phyloP scores from a whole-genome alignment of 1,140 invertebrate genomes.

The Drosophila bipectinata region DNA sequence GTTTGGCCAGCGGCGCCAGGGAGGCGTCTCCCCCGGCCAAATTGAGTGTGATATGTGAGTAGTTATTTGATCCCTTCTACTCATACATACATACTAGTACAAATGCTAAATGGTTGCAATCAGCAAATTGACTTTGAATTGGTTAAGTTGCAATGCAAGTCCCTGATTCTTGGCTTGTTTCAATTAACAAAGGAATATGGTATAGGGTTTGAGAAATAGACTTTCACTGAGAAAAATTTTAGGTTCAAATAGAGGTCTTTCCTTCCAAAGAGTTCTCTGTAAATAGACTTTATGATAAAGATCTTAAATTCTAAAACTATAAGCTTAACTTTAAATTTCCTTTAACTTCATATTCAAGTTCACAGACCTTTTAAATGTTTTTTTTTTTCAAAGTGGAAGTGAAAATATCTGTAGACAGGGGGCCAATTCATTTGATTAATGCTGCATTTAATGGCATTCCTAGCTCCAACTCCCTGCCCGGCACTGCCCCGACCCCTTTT shows the following conservation, averaged over 20 bases:
- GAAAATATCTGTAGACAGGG: constrained; percentile 8
- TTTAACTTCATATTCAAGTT: not conserved
- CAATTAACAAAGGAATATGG: constrained; percentile 37
- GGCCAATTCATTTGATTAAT: constrained; percentile 63
- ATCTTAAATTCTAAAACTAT: no score
- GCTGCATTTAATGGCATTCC: constrained; percentile 45
- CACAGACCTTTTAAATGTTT: not conserved
- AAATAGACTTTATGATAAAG: no score
- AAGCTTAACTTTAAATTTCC: no score
- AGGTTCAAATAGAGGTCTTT: no score
- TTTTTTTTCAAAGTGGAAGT: constrained; percentile 21
- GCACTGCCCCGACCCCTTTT: constrained; percentile 3
- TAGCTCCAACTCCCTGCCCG: not conserved
- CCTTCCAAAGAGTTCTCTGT: no score
- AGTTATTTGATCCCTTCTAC: constrained; percentile 21
- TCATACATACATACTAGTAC: no score
- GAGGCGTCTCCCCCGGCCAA: constrained; percentile 78
- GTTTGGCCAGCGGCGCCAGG: constrained; percentile 74
- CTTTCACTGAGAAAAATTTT: not conserved
- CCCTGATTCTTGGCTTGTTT: constrained; percentile 18
- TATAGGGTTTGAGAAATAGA: not conserved
- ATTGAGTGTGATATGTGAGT: constrained; percentile 82
- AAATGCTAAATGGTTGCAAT: constrained; percentile 22
- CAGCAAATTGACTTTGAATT: constrained; percentile 35
- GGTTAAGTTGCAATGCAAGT: constrained; percentile 30